phyloP scores from a whole-genome alignment of 1,140 invertebrate genomes.

The Heterodera carotae region DNA sequence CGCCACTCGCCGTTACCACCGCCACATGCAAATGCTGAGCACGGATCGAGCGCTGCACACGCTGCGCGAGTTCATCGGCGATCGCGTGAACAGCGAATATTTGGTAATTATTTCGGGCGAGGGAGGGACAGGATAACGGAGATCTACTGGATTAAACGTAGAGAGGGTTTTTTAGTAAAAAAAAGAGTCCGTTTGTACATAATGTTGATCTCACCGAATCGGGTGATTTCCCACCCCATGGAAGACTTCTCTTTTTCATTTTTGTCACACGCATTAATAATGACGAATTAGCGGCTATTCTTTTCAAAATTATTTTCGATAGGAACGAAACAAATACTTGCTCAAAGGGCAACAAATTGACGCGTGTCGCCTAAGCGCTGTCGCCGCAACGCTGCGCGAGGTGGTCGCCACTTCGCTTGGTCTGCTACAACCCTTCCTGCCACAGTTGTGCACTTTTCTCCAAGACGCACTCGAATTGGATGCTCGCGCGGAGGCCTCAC shows the following conservation, averaged over 20 bases:
- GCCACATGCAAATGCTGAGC: conserved; percentile 15
- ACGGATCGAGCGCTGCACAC: conserved; percentile 6
- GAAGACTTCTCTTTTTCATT: too few species aligned
- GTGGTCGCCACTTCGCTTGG: conserved; percentile 9
- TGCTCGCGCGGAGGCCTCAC: background rate
- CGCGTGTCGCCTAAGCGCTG: background rate
- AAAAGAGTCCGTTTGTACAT: background rate
- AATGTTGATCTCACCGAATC: too few species aligned
- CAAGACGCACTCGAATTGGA: conserved; percentile 19
- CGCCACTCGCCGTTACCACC: conserved; percentile 9
- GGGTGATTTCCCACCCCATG: too few species aligned
- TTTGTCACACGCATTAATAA: background rate
- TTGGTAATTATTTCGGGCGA: conserved; percentile 12
- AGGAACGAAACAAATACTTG: background rate
- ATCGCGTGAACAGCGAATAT: conserved; percentile 15
- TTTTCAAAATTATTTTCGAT: background rate
- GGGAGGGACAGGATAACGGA: too few species aligned
- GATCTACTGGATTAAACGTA: too few species aligned
- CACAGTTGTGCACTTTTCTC: conserved; percentile 34
- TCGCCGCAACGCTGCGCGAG: conserved; percentile 3
- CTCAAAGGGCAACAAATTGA: background rate
- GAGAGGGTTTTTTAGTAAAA: too few species aligned
- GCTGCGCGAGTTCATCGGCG: conserved; percentile 13
- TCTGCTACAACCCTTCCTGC: conserved; percentile 28
- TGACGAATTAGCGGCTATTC: background rate